Evolutionary conservation across 1,140 invertebrate species (phyloP).

Genomic region (Metaphire vulgaris): DNA sequence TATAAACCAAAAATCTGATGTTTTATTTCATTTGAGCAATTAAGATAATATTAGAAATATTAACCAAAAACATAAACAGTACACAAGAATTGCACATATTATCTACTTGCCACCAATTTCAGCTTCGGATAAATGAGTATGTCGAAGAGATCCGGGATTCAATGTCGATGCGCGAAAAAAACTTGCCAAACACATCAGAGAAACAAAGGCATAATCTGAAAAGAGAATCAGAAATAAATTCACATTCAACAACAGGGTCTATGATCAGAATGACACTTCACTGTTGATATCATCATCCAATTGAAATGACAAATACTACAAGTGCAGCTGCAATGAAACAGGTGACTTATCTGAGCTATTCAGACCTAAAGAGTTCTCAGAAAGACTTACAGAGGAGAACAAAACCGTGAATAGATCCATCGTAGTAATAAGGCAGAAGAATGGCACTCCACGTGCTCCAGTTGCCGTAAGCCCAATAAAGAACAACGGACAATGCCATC

Average conservation of each 20-base stretch:
- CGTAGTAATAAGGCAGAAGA: slow-evolving; percentile 6
- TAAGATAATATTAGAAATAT: no score
- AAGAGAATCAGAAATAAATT: no score
- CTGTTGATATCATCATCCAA: no score
- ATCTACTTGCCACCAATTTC: no score
- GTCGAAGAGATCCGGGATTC: slow-evolving; percentile 17
- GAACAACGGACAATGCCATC: not conserved
- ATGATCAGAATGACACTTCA: not conserved
- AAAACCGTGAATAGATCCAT: not conserved
- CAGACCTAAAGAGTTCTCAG: not conserved
- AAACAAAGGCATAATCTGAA: slow-evolving; percentile 20
- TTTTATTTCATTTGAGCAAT: no score
- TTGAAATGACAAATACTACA: not conserved
- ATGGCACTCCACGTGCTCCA: not conserved
- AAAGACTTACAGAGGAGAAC: not conserved
- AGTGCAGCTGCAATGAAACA: not conserved
- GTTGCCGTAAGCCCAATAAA: not conserved
- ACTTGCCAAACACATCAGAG: slow-evolving; percentile 19
- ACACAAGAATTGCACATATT: no score
- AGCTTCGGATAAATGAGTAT: no score
- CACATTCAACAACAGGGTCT: not conserved
- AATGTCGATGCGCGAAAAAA: slow-evolving; percentile 9
- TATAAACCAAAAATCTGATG: no score
- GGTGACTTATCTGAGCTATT: not conserved
- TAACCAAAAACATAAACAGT: no score